Conservation (phyloP, 2,888 invertebrate genomes). For the Brachypterus glaber region DNA sequence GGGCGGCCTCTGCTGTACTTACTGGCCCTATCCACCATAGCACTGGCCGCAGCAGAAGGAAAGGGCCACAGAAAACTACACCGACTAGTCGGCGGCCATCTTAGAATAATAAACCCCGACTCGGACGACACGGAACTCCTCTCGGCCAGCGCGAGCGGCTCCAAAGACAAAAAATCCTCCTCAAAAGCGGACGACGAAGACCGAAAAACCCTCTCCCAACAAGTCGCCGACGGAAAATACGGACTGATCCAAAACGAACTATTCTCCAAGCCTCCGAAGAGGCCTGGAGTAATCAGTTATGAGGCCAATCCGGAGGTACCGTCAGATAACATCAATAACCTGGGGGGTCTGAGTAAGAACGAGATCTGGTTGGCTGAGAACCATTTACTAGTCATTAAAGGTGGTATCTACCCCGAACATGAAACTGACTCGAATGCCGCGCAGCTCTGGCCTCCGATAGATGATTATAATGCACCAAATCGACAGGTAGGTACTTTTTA, state of each 20-base stretch:
- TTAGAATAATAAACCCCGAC: conserved; percentile 41
- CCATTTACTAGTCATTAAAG: conserved; percentile 72
- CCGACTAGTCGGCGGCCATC: conserved; percentile 60
- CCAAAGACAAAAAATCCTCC: conserved; percentile 17
- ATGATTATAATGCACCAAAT: conserved; percentile 71
- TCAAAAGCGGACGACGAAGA: conserved; percentile 52
- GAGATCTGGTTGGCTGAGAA: conserved; percentile 89
- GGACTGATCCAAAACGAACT: conserved; percentile 80
- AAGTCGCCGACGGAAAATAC: conserved; percentile 84
- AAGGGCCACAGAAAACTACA: conserved; percentile 55
- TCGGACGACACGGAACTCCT: conserved; percentile 27
- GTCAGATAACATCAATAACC: conserved; percentile 66
- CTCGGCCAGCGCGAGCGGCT: conserved; percentile 23
- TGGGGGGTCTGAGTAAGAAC: conserved; percentile 73
- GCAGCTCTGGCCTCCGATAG: conserved; percentile 66
- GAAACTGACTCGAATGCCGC: conserved; percentile 37
- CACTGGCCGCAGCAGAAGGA: conserved; percentile 28
- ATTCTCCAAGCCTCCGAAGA: conserved; percentile 57
- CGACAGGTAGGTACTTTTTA: conserved; percentile 46
- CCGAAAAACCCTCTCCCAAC: conserved; percentile 77
- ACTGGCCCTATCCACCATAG: conserved; percentile 19
- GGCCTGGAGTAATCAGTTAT: conserved; percentile 75
- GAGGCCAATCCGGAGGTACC: conserved; percentile 71
- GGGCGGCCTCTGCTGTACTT: conserved; percentile 19
- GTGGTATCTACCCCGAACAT: conserved; percentile 58